Conservation (phyloP, 2,113 vertebrate genomes). For the Typhlomys cinereus region DNA sequence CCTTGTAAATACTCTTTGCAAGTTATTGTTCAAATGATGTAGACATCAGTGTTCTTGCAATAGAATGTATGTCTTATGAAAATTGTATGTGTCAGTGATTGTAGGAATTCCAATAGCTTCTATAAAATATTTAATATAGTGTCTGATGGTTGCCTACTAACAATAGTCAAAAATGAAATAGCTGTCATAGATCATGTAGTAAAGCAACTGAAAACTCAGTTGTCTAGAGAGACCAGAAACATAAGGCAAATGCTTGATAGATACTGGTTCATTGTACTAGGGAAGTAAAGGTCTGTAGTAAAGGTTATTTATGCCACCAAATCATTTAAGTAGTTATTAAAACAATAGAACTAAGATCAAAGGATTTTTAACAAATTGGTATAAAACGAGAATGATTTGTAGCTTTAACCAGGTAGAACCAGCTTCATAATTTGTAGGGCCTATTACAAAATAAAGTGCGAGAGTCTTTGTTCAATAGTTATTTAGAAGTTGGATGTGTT, state of each 20-base stretch:
- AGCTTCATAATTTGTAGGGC: not conserved
- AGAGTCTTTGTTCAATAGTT: not conserved
- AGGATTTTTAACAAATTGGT: not conserved
- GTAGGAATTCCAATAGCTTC: conserved; percentile 57
- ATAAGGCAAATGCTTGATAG: not conserved
- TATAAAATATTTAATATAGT: conserved; percentile 57
- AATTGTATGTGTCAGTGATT: conserved; percentile 48
- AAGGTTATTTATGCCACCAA: not conserved
- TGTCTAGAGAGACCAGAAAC: not conserved
- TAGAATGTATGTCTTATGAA: conserved; percentile 52
- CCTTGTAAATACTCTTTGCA: conserved; percentile 66
- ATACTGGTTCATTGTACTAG: not conserved
- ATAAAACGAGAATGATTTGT: not conserved
- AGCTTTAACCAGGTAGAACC: not conserved
- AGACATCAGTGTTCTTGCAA: conserved; percentile 41
- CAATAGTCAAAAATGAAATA: conserved; percentile 32
- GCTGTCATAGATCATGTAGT: conserved; percentile 42
- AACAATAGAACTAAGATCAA: not conserved
- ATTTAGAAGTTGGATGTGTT: not conserved
- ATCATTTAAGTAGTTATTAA: not conserved
- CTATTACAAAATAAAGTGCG: conserved; percentile 11
- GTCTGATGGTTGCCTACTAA: conserved; percentile 33
- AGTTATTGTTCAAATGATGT: conserved; percentile 60
- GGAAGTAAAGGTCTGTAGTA: not conserved
- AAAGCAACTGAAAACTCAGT: not conserved